Conservation (phyloP, 2,888 invertebrate genomes). For the Agrotis ipsilon region DNA sequence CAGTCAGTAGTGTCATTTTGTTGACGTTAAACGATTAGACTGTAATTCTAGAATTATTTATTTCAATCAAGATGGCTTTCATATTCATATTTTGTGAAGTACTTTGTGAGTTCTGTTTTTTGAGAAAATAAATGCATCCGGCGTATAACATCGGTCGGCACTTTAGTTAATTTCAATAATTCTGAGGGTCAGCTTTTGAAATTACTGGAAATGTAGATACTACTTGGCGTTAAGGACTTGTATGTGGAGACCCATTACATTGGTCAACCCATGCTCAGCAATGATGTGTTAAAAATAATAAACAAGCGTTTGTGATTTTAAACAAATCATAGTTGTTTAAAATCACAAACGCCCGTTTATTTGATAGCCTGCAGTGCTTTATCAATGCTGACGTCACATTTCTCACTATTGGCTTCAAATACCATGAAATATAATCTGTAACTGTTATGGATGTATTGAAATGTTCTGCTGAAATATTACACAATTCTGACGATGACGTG, state of each 20-base stretch:
- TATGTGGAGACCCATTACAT: background rate
- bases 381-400: constrained; percentile 39
- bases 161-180: constrained; percentile 17
- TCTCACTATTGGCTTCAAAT: constrained; percentile 20
- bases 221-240: background rate
- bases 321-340: too few relatives aligned
- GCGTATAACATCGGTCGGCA: constrained; percentile 1
- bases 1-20: constrained; percentile 63
- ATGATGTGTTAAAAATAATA: constrained; percentile 1
- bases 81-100: constrained; percentile 2
- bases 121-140: constrained; percentile 33
- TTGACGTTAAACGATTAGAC: constrained; percentile 50
- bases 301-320: too few relatives aligned
- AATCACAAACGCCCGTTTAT: background rate
- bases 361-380: constrained; percentile 6
- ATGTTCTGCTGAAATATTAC: constrained; percentile 55
- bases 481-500: constrained; percentile 66
- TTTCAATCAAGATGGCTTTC: constrained; percentile 20
- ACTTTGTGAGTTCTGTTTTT: constrained; percentile 18
- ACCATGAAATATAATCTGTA: constrained; percentile 44
- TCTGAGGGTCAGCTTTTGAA: constrained; percentile 3
- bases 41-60: constrained; percentile 37
- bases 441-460: constrained; percentile 37
- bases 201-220: constrained; percentile 3
- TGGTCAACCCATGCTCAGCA: background rate